phyloP scores from a whole-genome alignment of 2,888 invertebrate genomes.

The Rotaria socialis region DNA sequence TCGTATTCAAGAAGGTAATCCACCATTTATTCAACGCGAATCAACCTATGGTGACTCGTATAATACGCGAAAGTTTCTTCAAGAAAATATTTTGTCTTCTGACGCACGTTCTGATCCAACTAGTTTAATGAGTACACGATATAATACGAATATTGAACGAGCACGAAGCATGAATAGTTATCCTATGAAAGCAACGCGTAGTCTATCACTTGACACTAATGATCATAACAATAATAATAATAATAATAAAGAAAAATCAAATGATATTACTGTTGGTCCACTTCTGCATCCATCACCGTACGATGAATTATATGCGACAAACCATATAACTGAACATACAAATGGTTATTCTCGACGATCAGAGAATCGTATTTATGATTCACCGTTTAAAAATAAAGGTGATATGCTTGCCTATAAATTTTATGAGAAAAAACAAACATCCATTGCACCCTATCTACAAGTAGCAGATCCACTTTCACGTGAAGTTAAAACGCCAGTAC shows the following conservation, averaged over 20 bases:
- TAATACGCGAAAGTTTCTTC: constrained; percentile 55
- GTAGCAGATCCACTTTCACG: not conserved
- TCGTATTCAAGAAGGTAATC: constrained; percentile 12
- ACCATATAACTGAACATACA: constrained; percentile 39
- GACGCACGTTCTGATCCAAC: constrained; percentile 45
- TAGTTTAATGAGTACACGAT: not conserved
- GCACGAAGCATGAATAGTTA: not conserved
- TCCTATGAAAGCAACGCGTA: constrained; percentile 5
- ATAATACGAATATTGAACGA: not conserved
- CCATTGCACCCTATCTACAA: not conserved
- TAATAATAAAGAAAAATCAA: not conserved
- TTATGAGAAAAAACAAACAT: constrained; percentile 8
- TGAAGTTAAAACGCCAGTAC: constrained; percentile 1
- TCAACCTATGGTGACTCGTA: constrained; percentile 53
- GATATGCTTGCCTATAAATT: constrained; percentile 30
- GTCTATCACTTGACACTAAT: not conserved
- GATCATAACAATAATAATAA: too few species aligned
- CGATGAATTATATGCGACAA: constrained; percentile 41
- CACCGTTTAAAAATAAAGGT: constrained; percentile 43
- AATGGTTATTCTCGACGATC: constrained; percentile 42
- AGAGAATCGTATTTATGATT: constrained; percentile 39
- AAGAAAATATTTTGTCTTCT: constrained; percentile 52
- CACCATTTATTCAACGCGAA: constrained; percentile 47
- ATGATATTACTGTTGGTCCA: constrained; percentile 25
- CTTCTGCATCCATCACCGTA: constrained; percentile 37